phyloP scores from a whole-genome alignment of 2,113 vertebrate species.

The Anoura caudifer region DNA sequence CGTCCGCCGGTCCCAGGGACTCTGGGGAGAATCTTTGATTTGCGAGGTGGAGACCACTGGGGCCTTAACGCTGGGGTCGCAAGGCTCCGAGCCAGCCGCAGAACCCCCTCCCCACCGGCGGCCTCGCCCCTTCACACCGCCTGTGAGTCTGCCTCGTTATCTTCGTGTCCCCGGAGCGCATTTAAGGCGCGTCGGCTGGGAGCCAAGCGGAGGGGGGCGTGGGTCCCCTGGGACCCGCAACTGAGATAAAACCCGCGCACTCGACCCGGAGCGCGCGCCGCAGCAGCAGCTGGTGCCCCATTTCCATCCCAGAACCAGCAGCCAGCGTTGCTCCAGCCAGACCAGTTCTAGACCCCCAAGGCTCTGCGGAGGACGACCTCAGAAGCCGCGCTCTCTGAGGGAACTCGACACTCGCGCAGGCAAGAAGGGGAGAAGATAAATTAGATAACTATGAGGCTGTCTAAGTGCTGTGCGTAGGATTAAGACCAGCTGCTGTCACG shows the following conservation, averaged over 20 bases:
- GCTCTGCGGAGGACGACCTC: neutral
- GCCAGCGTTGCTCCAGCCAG: neutral
- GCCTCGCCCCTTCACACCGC: neutral
- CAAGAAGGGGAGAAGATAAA: neutral
- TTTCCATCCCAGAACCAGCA: neutral
- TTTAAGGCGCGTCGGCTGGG: neutral
- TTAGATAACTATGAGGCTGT: neutral
- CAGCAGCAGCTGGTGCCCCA: neutral
- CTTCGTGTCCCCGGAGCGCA: neutral
- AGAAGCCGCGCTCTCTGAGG: neutral
- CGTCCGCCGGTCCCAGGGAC: neutral
- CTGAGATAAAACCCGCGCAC: neutral
- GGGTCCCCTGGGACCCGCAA: neutral
- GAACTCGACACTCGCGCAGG: neutral
- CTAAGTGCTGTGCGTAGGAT: neutral
- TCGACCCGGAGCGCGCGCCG: conserved; percentile 8
- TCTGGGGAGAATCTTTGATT: neutral
- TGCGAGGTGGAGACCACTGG: neutral
- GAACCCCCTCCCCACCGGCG: neutral
- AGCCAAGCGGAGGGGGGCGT: neutral
- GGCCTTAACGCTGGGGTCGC: neutral
- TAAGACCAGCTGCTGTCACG: neutral
- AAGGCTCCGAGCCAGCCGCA: neutral
- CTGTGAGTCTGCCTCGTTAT: neutral
- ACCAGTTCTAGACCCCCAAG: neutral